These are phyloP conservation scores for Zosterops japonicus DNA, from an alignment of 2,113 vertebrate genomes.

Conservation along the genomic window DNA sequence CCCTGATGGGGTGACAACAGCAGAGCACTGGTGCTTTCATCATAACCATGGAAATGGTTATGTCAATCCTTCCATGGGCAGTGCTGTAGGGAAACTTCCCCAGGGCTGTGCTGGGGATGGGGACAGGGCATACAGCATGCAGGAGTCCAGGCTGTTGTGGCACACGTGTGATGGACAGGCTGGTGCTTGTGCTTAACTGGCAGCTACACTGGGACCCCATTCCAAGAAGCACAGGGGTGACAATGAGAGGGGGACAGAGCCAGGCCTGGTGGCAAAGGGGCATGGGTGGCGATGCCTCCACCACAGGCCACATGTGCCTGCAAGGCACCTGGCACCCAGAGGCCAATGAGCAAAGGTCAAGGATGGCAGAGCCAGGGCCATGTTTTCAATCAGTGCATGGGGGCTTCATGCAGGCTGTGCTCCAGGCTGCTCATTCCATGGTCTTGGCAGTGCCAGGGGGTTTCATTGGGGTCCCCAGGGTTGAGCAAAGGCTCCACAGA, in stretches of 20 bases:
- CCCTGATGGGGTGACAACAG: background rate
- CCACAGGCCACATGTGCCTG: background rate
- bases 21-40: background rate
- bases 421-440: background rate
- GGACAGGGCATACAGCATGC: accelerated
- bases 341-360: accelerated
- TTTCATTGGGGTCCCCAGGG: accelerated
- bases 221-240: accelerated
- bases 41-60: background rate
- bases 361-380: background rate
- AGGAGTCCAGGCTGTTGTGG: accelerated
- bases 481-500: background rate
- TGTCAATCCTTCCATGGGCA: background rate
- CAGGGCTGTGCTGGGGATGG: no score
- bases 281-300: background rate
- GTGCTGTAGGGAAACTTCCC: background rate
- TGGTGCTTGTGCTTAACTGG: no score
- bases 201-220: accelerated
- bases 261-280: background rate
- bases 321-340: background rate
- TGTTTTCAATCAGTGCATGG: accelerated
- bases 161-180: background rate
- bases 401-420: background rate
- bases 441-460: accelerated
- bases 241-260: background rate